Evolutionary conservation across 1,140 invertebrate genomes (phyloP), one percentile per base, ranked within the genome.

Genomic region (Asobara japonica): DNA sequence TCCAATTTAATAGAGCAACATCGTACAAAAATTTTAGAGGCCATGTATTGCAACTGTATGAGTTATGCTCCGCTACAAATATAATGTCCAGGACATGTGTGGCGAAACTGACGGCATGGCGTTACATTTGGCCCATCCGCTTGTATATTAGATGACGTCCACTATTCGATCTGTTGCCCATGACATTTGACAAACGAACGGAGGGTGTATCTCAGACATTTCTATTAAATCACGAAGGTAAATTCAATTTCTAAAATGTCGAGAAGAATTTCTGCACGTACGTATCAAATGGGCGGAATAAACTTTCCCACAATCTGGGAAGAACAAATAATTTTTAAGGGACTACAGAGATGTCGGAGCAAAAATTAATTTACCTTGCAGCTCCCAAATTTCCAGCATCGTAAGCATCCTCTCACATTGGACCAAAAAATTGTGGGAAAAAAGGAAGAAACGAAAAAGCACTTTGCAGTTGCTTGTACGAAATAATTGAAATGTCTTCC

Each of bases 401-500:
- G 51, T 25, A 10, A 22, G 51, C 51, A 56, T 27, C 25, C 18
- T 45, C n/a, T 56, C 51, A 8, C 22, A 2, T 45, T 3, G 8
- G 1, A 41, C 7, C 7, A 16, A 48, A n/a, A 20, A 33, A 25
- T 13, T n/a, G 22, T 3, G 27, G 29, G 48, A 30, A 71, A 65
- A 45, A 45, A 62, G 65, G 41, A 51, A 65, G 69, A 51, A 29
- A 22, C 48, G n/a, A n/a, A n/a, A n/a, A n/a, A n/a, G n/a, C 67
- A 45, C 41, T 70, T 29, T 41, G 31, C 67, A 33, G 38, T 69
- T 72, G 61, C 31, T 48, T 62, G 65, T 77, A 75, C 77, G 78
- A 81, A 83, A 84, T 84, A 83, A 84, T 84, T 84, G 82, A 84
- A 84, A 83, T 73, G 82, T 84, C 82, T 74, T 64, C 65, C 61